Evolutionary conservation across 2,888 invertebrate species (phyloP).

Genomic region (Mythimna ferrago): DNA sequence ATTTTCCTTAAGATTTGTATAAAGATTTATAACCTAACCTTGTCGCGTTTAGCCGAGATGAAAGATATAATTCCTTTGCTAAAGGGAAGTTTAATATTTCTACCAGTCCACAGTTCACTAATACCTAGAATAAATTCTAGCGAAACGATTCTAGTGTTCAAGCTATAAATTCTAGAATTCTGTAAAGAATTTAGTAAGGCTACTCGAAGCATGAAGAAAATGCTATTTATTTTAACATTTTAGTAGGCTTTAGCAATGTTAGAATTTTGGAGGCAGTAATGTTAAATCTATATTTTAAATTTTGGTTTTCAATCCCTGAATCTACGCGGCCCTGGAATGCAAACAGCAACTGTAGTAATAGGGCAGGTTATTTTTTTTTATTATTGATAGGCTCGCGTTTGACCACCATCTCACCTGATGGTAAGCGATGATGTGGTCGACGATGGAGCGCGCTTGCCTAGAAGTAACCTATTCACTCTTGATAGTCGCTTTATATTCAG

Average conservation of each 20-base stretch:
- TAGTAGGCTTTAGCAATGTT: neutral
- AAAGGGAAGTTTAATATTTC: conserved; percentile 50
- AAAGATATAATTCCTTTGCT: conserved; percentile 46
- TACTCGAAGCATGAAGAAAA: conserved; percentile 27
- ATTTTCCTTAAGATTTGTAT: conserved; percentile 29
- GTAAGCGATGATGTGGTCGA: too few species aligned
- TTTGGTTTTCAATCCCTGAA: neutral
- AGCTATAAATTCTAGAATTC: conserved; percentile 47
- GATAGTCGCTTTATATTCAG: too few species aligned
- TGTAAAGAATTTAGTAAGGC: conserved; percentile 43
- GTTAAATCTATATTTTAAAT: neutral
- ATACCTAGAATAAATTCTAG: conserved; percentile 51
- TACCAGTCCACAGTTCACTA: conserved; percentile 27
- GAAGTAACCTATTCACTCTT: too few species aligned
- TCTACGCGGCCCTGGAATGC: too few species aligned
- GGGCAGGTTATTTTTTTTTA: too few species aligned
- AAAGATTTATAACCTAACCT: conserved; percentile 33
- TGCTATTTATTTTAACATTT: conserved; percentile 47
- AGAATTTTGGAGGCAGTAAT: neutral
- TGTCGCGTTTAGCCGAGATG: conserved; percentile 36
- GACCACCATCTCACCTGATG: too few species aligned
- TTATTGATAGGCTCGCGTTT: too few species aligned
- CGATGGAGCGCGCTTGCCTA: too few species aligned
- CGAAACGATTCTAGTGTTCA: conserved; percentile 38
- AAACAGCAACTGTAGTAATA: too few species aligned